Base-by-base conservation (phyloP, 2,888 invertebrate genomes). In the Trilocha varians region DNA sequence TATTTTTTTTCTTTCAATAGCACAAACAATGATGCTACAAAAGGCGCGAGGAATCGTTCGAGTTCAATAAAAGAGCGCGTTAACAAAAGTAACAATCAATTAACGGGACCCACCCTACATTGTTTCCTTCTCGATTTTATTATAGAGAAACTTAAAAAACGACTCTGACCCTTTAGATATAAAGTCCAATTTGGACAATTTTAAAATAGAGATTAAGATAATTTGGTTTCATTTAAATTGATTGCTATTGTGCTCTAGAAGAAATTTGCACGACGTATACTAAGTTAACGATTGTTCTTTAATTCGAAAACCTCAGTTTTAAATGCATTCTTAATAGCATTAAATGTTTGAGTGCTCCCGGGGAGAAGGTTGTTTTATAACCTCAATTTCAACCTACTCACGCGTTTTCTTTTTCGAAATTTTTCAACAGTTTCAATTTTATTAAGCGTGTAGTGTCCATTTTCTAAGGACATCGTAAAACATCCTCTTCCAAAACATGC, bases 51-150 rank as follows among this genome's bases (percentile, higher is more conserved):
- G 38, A 25, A 35, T 32, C 42, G 25, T 39, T 38, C 25, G 41
- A 50, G 42, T 45, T 47, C 57, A 60, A 66, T 66, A 62, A 62
- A 67, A 58, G 55, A 59, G 59, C 40, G 42, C 57, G 52, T 56
- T 59, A 60, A 59, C 59, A 57, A 60, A 61, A 61, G 65, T 62
- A 67, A 70, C 65, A 72, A 71, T 69, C 65, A 71, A 71, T 70
- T 71, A 71, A 65, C 53, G 47, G 46, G 42, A 47, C 43, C 47
- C 48, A 51, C 55, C 55, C 52, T 57, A 61, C 55, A 68, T 67
- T 62, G 55, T 56, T 63, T 61, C 50, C 56, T 53, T 43, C 47
- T 45, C 38, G 38, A 41, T 46, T 42, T 44, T 41, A 40, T 42
- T 43, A 36, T 43, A 34, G 11, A 6, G 6, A 15, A 16, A 37